A percentile compares a stretch with the other conserved stretches of the same genome.
These are phyloP conservation scores for Acanthopagrus latus DNA, from an alignment of 2,797 vertebrate species.

Conservation along the genomic window DNA sequence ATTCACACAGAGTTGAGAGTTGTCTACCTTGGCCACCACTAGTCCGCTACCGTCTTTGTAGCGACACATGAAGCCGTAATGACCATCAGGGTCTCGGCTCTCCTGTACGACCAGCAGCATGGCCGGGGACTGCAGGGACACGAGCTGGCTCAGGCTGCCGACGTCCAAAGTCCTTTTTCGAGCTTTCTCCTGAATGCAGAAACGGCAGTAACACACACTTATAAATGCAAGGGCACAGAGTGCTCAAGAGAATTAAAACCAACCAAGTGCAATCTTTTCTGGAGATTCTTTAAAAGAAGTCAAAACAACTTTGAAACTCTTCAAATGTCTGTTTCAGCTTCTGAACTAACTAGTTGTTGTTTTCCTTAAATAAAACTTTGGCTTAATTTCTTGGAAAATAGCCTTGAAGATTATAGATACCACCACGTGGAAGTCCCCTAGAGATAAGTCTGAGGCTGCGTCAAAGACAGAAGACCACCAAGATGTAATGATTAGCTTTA, in stretches of 20 bases:
- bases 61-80: conserved; percentile 73
- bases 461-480: conserved; percentile 73
- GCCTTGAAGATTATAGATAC: conserved; percentile 31
- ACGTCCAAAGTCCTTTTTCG: conserved; percentile 56
- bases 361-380: conserved; percentile 21
- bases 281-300: neutral
- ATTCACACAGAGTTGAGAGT: conserved; percentile 73
- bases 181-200: conserved; percentile 72
- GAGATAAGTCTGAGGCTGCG: conserved; percentile 54
- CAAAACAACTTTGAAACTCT: neutral
- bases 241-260: neutral
- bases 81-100: conserved; percentile 63
- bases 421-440: conserved; percentile 33
- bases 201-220: neutral
- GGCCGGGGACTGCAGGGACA: conserved; percentile 79
- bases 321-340: neutral
- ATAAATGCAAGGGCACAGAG: neutral
- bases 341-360: conserved; percentile 19
- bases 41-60: conserved; percentile 72
- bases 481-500: conserved; percentile 79
- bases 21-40: conserved; percentile 69
- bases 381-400: conserved; percentile 34
- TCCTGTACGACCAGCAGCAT: conserved; percentile 82
- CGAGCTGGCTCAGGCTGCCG: conserved; percentile 79
- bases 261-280: neutral